Conservation (phyloP, 2,113 vertebrate species). For the Prietella phreatophila region DNA sequence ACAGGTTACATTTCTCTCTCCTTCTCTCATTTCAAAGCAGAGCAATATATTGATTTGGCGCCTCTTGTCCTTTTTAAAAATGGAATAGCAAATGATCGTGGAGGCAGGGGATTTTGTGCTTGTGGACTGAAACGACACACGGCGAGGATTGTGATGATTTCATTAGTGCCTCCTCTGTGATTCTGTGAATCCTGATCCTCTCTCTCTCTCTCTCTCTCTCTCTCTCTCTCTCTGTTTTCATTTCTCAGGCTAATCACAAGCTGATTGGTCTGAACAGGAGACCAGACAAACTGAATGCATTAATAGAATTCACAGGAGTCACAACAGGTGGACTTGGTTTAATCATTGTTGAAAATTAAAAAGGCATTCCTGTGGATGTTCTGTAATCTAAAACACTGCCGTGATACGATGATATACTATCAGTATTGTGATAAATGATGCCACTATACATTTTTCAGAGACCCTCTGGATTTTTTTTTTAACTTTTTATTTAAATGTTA, state of each 20-base stretch:
- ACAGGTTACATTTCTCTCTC: conserved; percentile 36
- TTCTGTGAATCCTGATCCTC: conserved; percentile 60
- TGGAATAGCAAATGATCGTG: conserved; percentile 66
- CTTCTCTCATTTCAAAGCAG: conserved; percentile 49
- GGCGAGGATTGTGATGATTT: conserved; percentile 66
- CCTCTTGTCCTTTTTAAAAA: conserved; percentile 65
- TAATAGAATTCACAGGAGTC: not conserved
- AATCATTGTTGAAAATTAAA: not conserved
- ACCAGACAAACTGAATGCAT: not conserved
- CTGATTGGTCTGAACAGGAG: not conserved
- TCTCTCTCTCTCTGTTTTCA: not conserved
- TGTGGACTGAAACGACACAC: conserved; percentile 44
- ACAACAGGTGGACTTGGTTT: not conserved
- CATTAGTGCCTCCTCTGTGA: conserved; percentile 66
- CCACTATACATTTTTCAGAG: not conserved
- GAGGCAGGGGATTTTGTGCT: conserved; percentile 54
- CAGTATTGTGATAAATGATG: not conserved
- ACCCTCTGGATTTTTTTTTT: not conserved
- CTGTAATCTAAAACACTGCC: not conserved
- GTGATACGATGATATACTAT: not conserved
- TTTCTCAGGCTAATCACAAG: not conserved
- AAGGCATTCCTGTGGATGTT: not conserved
- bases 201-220: not conserved
- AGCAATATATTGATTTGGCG: conserved; percentile 67
- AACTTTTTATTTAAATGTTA: not conserved